A percentile compares a stretch with the other conserved stretches of the same genome.
Evolutionary conservation across 2,113 vertebrate genomes (phyloP).

Genomic region (Nibea albiflora): DNA sequence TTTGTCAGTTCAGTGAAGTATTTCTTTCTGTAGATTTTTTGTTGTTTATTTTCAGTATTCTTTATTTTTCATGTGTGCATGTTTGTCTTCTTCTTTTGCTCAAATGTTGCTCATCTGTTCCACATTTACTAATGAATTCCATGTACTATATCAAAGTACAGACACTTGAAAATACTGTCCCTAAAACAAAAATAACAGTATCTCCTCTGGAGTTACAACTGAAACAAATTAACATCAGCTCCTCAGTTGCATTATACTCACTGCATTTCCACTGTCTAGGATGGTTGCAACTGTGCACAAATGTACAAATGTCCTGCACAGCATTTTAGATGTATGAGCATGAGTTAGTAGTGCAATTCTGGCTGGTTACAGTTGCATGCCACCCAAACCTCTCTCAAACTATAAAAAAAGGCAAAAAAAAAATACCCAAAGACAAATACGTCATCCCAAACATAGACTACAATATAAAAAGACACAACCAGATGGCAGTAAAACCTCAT

Average conservation of each 20-base stretch:
- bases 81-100: neutral
- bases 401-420: neutral
- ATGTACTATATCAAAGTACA: neutral
- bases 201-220: neutral
- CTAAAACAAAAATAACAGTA: neutral
- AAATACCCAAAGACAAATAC: neutral
- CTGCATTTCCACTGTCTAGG: neutral
- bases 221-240: neutral
- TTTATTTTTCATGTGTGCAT: neutral
- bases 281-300: neutral
- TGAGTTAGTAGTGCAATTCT: neutral
- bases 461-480: conserved; percentile 6
- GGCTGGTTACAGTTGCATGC: neutral
- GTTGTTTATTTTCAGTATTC: neutral
- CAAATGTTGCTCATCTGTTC: neutral
- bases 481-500: conserved; percentile 60
- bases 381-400: neutral
- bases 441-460: neutral
- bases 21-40: neutral
- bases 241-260: neutral
- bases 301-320: too few species aligned
- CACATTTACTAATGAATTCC: neutral
- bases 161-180: neutral
- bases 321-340: neutral
- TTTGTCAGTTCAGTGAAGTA: neutral